A percentile compares a stretch with the other conserved stretches of the same genome.
These are phyloP conservation scores for Unio pictorum DNA, from an alignment of 2,888 invertebrate species.

Conservation along the genomic window DNA sequence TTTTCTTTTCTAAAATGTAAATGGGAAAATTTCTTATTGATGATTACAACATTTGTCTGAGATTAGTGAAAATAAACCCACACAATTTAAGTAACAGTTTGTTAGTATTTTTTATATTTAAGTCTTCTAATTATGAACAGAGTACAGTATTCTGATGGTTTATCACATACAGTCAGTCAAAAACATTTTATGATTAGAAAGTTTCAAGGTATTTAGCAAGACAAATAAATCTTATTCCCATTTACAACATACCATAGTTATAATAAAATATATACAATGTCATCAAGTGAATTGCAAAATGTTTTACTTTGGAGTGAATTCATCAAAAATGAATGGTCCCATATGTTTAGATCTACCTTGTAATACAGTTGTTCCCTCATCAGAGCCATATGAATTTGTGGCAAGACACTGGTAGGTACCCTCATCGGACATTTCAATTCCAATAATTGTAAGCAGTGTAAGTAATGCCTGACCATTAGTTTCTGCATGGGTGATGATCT, in stretches of 20 bases:
- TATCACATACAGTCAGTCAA: too few species aligned
- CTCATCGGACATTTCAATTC: constrained; percentile 11
- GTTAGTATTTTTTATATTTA: too few species aligned
- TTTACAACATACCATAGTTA: background rate
- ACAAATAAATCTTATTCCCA: background rate
- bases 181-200: too few species aligned
- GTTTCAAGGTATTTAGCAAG: background rate
- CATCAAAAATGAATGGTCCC: background rate
- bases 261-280: background rate
- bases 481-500: constrained; percentile 11
- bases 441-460: constrained; percentile 13
- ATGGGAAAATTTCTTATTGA: too few species aligned
- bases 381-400: constrained; percentile 12
- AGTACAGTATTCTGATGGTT: too few species aligned
- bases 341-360: background rate
- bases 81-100: too few species aligned
- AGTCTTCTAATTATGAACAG: too few species aligned
- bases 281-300: background rate
- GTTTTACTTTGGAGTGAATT: background rate
- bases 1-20: too few species aligned
- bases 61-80: too few species aligned
- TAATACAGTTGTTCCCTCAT: constrained; percentile 1
- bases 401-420: constrained; percentile 25
- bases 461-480: constrained; percentile 13
- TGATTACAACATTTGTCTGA: too few species aligned